Evolutionary conservation across 2,113 vertebrate genomes (phyloP), one percentile per base, ranked within the genome.

Genomic region (Bagarius yarrelli): DNA sequence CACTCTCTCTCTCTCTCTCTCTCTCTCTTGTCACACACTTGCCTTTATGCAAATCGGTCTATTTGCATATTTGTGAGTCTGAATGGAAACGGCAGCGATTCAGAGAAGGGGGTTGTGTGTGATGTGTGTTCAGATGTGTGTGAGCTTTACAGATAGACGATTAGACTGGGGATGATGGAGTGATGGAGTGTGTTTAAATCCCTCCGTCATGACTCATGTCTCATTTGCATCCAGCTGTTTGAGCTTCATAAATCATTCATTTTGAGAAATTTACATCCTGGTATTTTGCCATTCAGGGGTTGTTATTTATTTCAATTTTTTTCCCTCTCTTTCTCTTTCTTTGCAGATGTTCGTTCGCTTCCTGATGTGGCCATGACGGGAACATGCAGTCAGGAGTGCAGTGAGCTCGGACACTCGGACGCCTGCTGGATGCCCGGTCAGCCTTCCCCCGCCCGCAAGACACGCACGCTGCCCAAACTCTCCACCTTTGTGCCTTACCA

Each of bases 401-500:
- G 96, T 1, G 98, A 99, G 90, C 94, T 98, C 72, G 98, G 98
- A 88, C 98, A 99, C 91, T 98, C 97, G 0, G 98, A 99, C 76
- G 95, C 96, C 78, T 99, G 98, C 94, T 99, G 98, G 98, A 99
- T 99, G 98, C 98, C 98, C 0, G 97, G 98, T 85, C 97, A 99
- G 92, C 94, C 95, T 13, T 97, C 97, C 86, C 96, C 97, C 23
- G 94, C 94, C 85, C 96, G 95, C 91, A 97, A 97, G 95, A 94
- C 95, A 91, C 98, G 95, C 94, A 97, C 95, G 81, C 94, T 94
- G 91, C 98, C 98, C 90, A 98, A 99, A 95, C 97, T 99, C 93
- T 98, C 98, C 93, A 99, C 98, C 92, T 99, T 99, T 93, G 97
- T 99, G 98, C 98, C 97, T 99, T 99, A 99, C 95, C 97, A 99